Evolutionary conservation across 2,113 vertebrate genomes (phyloP).

Genomic region (Phalacrocorax pelagicus): DNA sequence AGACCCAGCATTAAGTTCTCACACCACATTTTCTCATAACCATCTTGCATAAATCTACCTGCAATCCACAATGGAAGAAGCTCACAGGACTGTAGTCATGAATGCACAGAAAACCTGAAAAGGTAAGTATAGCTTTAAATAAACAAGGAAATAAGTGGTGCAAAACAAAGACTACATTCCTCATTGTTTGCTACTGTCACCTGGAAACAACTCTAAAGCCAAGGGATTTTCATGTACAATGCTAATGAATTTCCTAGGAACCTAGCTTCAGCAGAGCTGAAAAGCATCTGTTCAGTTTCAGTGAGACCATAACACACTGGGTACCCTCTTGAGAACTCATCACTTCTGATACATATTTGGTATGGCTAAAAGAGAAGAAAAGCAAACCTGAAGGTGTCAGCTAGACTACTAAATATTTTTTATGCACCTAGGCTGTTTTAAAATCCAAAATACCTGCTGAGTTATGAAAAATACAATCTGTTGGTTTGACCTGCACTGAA

Average conservation of each 20-base stretch:
- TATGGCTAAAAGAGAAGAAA: background rate
- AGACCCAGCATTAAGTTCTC: background rate
- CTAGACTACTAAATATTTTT: background rate
- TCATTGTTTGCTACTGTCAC: background rate
- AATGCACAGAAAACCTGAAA: background rate
- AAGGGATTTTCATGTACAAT: conserved; percentile 12
- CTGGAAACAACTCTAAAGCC: background rate
- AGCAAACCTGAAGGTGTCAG: background rate
- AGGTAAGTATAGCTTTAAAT: background rate
- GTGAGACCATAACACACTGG: background rate
- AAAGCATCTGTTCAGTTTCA: conserved; percentile 14
- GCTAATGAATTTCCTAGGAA: conserved; percentile 20
- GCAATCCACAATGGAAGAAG: background rate
- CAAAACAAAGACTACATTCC: background rate
- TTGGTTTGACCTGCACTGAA: background rate
- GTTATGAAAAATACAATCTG: background rate
- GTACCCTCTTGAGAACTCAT: background rate
- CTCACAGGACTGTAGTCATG: background rate
- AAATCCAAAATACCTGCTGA: background rate
- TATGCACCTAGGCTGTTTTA: background rate
- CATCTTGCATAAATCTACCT: background rate
- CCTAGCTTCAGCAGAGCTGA: background rate
- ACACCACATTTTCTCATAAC: background rate
- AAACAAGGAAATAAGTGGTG: background rate
- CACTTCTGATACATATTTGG: background rate